Evolutionary conservation across 2,888 invertebrate species (phyloP), one percentile per base, ranked within the genome.

Genomic region (Merodon equestris): DNA sequence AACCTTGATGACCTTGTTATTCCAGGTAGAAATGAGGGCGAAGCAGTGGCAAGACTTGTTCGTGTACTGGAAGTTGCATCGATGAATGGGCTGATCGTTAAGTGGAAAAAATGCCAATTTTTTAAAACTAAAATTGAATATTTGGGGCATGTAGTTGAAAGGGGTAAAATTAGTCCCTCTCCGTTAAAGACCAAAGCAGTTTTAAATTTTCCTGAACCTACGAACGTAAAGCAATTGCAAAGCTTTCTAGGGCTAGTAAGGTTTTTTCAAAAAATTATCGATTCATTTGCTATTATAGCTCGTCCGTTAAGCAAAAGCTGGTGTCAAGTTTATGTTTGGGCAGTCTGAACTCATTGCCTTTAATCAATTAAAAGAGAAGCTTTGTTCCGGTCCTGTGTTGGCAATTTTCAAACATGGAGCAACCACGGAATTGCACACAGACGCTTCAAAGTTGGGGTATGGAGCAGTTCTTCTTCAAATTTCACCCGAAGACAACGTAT

Each of bases 181-280:
- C 61, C 67, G 0, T 50, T 40, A 12, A 87, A 87, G 63, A 81
- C 82, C 0, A 47, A 83, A 47, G 83, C 84, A 4, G 84, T 86
- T 3, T 54, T 74, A 17, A 66, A 79, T 1, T 85, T 85, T 81
- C n/a, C n/a, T n/a, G n/a, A n/a, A n/a, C n/a, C n/a, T n/a, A n/a
- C n/a, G n/a, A n/a, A n/a, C n/a, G n/a, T n/a, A n/a, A n/a, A n/a
- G n/a, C n/a, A n/a, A n/a, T n/a, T n/a, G n/a, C n/a, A n/a, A n/a
- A n/a, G n/a, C n/a, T n/a, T n/a, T n/a, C n/a, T n/a, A n/a, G n/a
- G n/a, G n/a, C n/a, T n/a, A n/a, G n/a, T n/a, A n/a, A 84, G 84
- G 19, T 87, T 86, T 81, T 87, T 86, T 63, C 48, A 86, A 17
- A 86, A 86, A 50, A 87, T 86, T 73, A 83, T 87, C 9, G 71